Percentiles rank a stretch among this genome's conserved stretches.
Conservation (phyloP, 2,888 invertebrate genomes). For the Lithophane semibrunnea region DNA sequence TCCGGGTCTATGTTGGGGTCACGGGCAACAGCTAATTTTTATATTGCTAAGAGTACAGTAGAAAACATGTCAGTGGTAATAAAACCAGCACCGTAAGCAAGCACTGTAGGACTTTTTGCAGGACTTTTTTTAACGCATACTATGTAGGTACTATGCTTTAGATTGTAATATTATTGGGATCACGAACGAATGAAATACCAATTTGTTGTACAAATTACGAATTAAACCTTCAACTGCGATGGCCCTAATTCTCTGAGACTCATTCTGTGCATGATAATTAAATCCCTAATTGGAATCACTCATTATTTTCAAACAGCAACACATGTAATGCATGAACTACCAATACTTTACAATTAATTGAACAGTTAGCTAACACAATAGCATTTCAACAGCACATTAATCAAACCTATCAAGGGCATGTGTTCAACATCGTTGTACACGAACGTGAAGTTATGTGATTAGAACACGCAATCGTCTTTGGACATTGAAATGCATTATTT, state of each 20-base stretch:
- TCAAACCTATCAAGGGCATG: constrained; percentile 65
- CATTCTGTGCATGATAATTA: not conserved
- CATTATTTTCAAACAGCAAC: constrained; percentile 20
- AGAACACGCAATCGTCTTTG: constrained; percentile 54
- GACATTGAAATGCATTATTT: constrained; percentile 9
- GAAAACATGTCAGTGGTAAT: not conserved
- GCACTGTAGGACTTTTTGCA: not conserved
- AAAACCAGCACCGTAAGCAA: not conserved
- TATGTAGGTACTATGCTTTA: not conserved
- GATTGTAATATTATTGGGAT: not conserved
- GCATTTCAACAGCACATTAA: constrained; percentile 62
- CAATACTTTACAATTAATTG: constrained; percentile 54
- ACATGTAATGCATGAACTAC: constrained; percentile 23
- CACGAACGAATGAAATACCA: not conserved
- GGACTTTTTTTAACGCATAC: no score
- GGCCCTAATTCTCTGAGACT: not conserved
- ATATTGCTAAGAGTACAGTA: no score
- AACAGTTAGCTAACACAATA: constrained; percentile 59
- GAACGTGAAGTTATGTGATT: constrained; percentile 57
- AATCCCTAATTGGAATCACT: not conserved
- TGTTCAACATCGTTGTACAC: constrained; percentile 58
- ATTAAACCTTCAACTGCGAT: not conserved
- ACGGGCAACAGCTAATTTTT: not conserved
- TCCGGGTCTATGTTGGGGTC: no score
- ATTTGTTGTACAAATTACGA: not conserved